A percentile compares a stretch with the other conserved stretches of the same genome.
Evolutionary conservation across 2,113 vertebrate genomes (phyloP).

Genomic region (Damaliscus lunatus): DNA sequence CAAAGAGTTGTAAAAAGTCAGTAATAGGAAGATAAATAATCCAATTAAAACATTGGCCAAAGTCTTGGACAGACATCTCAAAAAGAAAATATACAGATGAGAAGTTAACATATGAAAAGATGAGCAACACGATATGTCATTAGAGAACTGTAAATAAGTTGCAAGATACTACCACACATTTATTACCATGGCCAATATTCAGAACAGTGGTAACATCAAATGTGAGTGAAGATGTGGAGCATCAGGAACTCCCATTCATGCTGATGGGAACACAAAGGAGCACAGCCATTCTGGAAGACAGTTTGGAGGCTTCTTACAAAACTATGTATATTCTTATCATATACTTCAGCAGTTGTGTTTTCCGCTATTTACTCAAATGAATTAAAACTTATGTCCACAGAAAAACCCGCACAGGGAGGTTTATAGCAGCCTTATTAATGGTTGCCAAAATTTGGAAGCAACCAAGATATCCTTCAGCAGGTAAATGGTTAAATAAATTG

Average conservation of each 20-base stretch:
- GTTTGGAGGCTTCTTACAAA: background rate
- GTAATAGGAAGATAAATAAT: background rate
- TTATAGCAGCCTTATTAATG: background rate
- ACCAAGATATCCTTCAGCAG: background rate
- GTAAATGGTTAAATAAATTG: background rate
- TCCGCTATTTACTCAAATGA: background rate
- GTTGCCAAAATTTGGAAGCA: background rate
- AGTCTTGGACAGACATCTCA: background rate
- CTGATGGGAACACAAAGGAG: background rate
- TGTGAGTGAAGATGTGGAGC: background rate
- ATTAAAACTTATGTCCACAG: background rate
- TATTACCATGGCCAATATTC: background rate
- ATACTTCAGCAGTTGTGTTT: background rate
- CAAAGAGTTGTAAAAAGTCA: background rate
- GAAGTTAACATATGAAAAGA: background rate
- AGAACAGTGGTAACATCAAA: background rate
- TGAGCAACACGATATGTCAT: background rate
- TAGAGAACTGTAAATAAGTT: background rate
- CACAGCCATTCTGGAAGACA: background rate
- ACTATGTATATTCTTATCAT: background rate
- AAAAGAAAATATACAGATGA: background rate
- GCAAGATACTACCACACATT: background rate
- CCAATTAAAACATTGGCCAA: background rate
- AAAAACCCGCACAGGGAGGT: background rate
- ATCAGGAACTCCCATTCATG: background rate